A percentile compares a stretch with the other conserved stretches of the same genome.
Evolutionary conservation across 1,140 invertebrate species (phyloP).

Genomic region (Drosophila punjabiensis): DNA sequence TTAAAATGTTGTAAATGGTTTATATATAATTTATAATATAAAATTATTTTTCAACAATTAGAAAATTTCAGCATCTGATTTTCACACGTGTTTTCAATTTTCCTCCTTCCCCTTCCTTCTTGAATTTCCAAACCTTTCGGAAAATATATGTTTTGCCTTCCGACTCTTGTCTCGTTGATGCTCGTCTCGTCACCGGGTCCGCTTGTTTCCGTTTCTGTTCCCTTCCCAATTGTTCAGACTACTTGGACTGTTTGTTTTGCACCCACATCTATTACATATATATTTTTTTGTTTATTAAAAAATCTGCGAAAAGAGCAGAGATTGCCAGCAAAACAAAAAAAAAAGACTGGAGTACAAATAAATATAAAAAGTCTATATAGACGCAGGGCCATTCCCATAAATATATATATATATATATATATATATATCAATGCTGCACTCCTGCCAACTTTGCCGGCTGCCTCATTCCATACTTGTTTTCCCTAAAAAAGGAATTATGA

Average conservation of each 20-base stretch:
- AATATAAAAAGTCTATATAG: conserved; percentile 23
- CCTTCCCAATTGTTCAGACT: conserved; percentile 39
- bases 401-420: not conserved
- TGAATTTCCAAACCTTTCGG: not conserved
- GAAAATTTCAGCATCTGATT: not conserved
- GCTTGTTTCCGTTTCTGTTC: conserved; percentile 13
- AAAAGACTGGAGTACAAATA: conserved; percentile 23
- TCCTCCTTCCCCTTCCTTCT: not conserved
- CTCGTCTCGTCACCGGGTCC: conserved; percentile 12
- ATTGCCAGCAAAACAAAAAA: conserved; percentile 20
- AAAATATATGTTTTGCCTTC: conserved; percentile 27
- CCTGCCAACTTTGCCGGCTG: conserved; percentile 18
- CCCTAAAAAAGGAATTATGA: conserved; percentile 63
- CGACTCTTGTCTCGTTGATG: conserved; percentile 55
- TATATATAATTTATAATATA: not conserved
- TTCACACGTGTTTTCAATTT: not conserved
- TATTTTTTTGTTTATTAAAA: conserved; percentile 30
- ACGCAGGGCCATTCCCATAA: not conserved
- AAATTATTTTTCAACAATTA: not conserved
- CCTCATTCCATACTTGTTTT: not conserved
- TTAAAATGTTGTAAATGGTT: not conserved
- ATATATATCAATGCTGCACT: conserved; percentile 51
- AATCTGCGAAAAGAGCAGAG: conserved; percentile 41
- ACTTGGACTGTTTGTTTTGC: conserved; percentile 60
- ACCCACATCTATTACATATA: conserved; percentile 23